Base-by-base conservation (phyloP, 2,113 vertebrate genomes). In the Ammodytes dubius region DNA sequence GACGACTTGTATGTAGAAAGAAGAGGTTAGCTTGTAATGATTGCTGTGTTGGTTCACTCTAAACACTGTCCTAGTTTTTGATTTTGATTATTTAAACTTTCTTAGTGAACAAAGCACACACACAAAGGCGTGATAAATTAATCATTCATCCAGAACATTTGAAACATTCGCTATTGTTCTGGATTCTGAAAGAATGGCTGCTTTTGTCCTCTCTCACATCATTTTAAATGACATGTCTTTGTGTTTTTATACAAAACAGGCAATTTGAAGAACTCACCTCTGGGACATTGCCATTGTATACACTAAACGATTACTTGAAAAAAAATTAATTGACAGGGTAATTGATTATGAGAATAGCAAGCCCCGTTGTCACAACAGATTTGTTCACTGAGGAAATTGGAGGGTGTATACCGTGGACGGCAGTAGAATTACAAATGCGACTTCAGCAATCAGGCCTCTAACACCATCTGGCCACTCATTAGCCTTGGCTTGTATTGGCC, bases 381-480 rank as follows among this genome's bases (percentile, higher is more conserved):
- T 74, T 81, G 52, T 68, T 61, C 49, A 67, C 75, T 66, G 46
- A 11, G 53, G 56, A 80, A 85, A 45, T 83, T 56, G 73, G 75
- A 74, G 69, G 79, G 56, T 77, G 57, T 60, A 63, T 73, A 82
- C 79, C 57, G 57, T 40, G 68, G 70, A 85, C 70, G 70, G 76
- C 74, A 81, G 65, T 52, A 74, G 74, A 88, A 82, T 86, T 87
- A 74, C 73, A 76, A 61, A 82, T 81, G 64, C 89, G 86, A 72
- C 80, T 79, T 72, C 71, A 77, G 82, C 57, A 64, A 81, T 86
- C 75, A 54, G 76, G 63, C 79, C 42, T 76, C 74, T 74, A 70
- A 45, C 84, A 87, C 88, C 89, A 91, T 91, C 87, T 91, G 90
- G 70, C 74, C 74, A 8, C 70, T 78, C 82, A 86, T 88, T 91